Evolutionary conservation across 2,113 vertebrate genomes (phyloP).

Genomic region (Melanocharis versteri): DNA sequence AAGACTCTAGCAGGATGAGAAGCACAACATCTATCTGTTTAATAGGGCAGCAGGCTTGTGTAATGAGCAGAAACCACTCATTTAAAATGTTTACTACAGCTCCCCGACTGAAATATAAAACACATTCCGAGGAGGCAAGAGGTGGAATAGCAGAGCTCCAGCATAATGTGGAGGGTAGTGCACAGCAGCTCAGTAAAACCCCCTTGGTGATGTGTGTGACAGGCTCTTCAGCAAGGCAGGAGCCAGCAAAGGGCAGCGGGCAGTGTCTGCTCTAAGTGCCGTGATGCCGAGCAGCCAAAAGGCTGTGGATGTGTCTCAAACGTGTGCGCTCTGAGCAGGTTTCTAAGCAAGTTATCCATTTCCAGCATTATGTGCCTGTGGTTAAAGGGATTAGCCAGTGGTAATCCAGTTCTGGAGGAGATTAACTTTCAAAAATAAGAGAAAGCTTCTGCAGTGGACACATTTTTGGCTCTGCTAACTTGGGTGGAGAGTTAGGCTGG

Average conservation of each 20-base stretch:
- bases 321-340: not conserved
- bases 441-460: conserved; percentile 3
- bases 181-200: not conserved
- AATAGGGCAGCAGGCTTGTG: not conserved
- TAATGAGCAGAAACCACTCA: not conserved
- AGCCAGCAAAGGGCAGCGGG: not conserved
- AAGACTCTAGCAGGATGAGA: not conserved
- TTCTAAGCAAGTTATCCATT: conserved; percentile 32
- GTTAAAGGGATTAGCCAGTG: conserved; percentile 54
- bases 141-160: not conserved
- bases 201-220: not conserved
- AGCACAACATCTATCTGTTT: not conserved
- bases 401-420: conserved; percentile 51
- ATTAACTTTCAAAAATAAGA: conserved; percentile 31
- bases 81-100: conserved; percentile 8
- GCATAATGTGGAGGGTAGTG: not conserved
- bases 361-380: conserved; percentile 10
- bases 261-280: not conserved
- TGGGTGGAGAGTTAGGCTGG: not conserved
- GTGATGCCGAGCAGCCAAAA: not conserved
- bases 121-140: not conserved
- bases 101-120: conserved; percentile 16
- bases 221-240: not conserved
- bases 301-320: not conserved
- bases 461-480: conserved; percentile 26